Base-by-base conservation (phyloP, 1,140 invertebrate genomes). In the Onthophagus taurus region DNA sequence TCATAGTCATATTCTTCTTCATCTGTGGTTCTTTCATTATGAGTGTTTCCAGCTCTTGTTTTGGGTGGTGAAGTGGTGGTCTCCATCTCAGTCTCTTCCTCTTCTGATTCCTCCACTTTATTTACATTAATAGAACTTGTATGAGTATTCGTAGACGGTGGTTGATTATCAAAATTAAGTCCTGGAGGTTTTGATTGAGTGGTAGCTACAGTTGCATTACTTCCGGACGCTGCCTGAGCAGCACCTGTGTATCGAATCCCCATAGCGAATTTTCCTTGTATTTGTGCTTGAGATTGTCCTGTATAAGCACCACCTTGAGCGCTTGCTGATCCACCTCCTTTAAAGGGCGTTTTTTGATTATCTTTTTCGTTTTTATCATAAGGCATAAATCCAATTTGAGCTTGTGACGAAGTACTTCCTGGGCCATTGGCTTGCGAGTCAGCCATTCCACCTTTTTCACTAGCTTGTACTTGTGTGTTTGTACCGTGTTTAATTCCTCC, bases 391-490 rank as follows among this genome's bases (percentile, higher is more conserved):
- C 84, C 85, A 30, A 89, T 86, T 67, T 88, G 85, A 11, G 85
- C 85, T 67, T 89, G 85, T 21, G 83, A 87, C 2, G 83, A 86
- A 0, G 85, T 88, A 51, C 78, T 81, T 2, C 85, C 85, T 12
- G 81, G 80, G 2, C 84, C 85, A 50, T 79, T 81, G 1, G 85
- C 82, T 69, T 89, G 85, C 1, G 85, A 83, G 64, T 88, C 83
- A 4, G 85, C 83, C 66, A 86, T 74, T 3, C 85, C 85, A 17
- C 85, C 85, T 63, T 80, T 83, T 7, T 75, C 71, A 45, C 81
- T 80, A 4, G 82, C 83, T 70, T 83, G 78, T 4, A 86, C 80
- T 67, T 85, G 80, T 5, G 78, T 76, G 59, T 80, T 82, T 1
- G 80, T 84, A 11, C 79, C 82, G 54, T 86, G 83, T 42, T 36